These are phyloP conservation scores for Ruditapes philippinarum DNA, from an alignment of 1,140 invertebrate genomes.

Conservation along the genomic window DNA sequence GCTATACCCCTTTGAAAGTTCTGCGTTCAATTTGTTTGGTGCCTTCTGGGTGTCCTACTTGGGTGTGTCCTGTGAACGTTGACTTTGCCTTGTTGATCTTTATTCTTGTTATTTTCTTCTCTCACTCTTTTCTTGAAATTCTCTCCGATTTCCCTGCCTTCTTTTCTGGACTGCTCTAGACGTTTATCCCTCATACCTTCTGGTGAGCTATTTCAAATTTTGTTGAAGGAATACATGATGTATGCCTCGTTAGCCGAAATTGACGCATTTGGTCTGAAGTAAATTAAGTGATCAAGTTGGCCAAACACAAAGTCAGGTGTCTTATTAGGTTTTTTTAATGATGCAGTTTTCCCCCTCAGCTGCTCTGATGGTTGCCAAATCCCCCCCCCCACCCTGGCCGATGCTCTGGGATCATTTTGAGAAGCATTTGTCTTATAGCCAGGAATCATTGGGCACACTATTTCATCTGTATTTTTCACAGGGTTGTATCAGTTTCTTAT, in stretches of 20 bases:
- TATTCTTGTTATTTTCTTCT: too few relatives aligned
- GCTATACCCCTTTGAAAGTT: too few relatives aligned
- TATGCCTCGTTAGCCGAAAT: not conserved
- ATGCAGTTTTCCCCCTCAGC: not conserved
- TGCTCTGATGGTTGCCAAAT: slow-evolving; percentile 2
- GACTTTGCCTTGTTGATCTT: too few relatives aligned
- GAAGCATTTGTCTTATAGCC: slow-evolving; percentile 11
- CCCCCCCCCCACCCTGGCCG: not conserved
- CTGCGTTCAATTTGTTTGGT: not conserved
- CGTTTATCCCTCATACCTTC: not conserved
- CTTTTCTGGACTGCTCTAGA: not conserved
- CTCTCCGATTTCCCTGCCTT: slow-evolving; percentile 1
- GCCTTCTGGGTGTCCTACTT: too few relatives aligned
- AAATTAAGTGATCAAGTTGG: not conserved
- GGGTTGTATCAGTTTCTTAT: not conserved
- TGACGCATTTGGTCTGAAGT: not conserved
- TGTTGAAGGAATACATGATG: not conserved
- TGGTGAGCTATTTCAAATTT: not conserved
- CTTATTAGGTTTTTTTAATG: slow-evolving; percentile 41
- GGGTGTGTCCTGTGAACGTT: too few relatives aligned
- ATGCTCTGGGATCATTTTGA: slow-evolving; percentile 15
- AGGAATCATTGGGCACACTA: slow-evolving; percentile 17
- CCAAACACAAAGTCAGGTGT: slow-evolving; percentile 33
- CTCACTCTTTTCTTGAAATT: not conserved
- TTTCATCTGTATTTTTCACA: not conserved